Conservation (phyloP, 2,113 vertebrate genomes). For the Lamprotornis superbus region DNA sequence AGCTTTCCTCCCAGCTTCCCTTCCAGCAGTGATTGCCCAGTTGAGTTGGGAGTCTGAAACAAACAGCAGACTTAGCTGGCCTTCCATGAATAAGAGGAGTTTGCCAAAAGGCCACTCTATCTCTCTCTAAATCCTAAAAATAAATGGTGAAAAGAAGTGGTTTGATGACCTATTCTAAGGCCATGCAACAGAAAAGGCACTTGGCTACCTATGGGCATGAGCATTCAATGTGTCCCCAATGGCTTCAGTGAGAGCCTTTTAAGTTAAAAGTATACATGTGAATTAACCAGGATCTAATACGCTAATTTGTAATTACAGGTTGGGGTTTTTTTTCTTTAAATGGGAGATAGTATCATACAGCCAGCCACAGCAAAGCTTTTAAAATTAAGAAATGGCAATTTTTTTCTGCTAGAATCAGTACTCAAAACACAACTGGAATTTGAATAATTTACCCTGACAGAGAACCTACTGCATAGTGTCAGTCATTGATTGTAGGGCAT, state of each 20-base stretch:
- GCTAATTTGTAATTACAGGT: neutral
- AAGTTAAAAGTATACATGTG: neutral
- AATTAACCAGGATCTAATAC: neutral
- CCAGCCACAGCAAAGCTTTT: neutral
- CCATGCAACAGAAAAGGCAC: neutral
- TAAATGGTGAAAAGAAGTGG: neutral
- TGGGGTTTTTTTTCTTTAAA: neutral
- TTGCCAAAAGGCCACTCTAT: neutral
- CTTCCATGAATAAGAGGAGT: neutral
- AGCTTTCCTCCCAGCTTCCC: neutral
- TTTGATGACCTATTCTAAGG: neutral
- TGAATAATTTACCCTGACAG: neutral
- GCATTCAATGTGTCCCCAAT: rapidly evolving
- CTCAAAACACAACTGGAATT: neutral
- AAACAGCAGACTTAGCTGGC: neutral
- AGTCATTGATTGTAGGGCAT: neutral
- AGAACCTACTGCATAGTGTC: neutral
- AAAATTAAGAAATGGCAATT: neutral
- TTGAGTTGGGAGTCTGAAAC: neutral
- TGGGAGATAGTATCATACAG: neutral
- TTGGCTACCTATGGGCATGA: neutral
- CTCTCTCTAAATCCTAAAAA: neutral
- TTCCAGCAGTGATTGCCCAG: neutral
- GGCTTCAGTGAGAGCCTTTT: neutral
- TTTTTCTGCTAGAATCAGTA: neutral